Base-by-base conservation (phyloP, 2,797 vertebrate species). In the Etheostoma perlongum region DNA sequence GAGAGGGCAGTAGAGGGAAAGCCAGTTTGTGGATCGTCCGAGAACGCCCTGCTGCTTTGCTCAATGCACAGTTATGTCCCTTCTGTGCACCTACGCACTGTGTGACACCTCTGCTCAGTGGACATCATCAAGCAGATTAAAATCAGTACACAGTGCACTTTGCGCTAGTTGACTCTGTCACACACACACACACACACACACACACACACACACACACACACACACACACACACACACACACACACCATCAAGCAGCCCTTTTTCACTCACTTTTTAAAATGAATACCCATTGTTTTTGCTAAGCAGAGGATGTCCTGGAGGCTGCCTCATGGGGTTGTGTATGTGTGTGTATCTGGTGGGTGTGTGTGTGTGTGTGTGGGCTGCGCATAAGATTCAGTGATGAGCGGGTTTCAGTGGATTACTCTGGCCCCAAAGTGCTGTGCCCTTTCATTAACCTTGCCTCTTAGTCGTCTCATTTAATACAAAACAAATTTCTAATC, bases 401-500 rank as follows among this genome's bases (percentile, higher is more conserved):
- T 84, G 85, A 90, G 86, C 85, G 74, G 83, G 93, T 93, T 94
- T 93, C 85, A 85, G 86, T 90, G 91, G 92, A 96, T 94, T 94
- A 95, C 84, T 64, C 51, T 40, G 79, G 88, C 82, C 91, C 91
- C 89, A 93, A 94, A 94, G 92, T 93, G 88, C 84, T 82, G 64
- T 92, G 91, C 87, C 94, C 93, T 95, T 94, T 95, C 94, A 95
- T 95, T 95, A 96, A 95, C 95, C 94, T 95, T 93, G 90, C 85
- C 88, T 94, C 84, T 91, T 87, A 90, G 89, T 90, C 74, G 84
- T 91, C 91, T 91, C 91, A 87, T 94, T 94, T 95, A 95, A 95
- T 94, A 93, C 91, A 90, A 95, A 93, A 94, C 88, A 93, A 91
- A 94, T 93, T 92, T 92, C 81, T 94, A 95, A 95, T 95, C 93